Conservation (phyloP, 1,140 invertebrate genomes). For the Macrocentrus cingulum region DNA sequence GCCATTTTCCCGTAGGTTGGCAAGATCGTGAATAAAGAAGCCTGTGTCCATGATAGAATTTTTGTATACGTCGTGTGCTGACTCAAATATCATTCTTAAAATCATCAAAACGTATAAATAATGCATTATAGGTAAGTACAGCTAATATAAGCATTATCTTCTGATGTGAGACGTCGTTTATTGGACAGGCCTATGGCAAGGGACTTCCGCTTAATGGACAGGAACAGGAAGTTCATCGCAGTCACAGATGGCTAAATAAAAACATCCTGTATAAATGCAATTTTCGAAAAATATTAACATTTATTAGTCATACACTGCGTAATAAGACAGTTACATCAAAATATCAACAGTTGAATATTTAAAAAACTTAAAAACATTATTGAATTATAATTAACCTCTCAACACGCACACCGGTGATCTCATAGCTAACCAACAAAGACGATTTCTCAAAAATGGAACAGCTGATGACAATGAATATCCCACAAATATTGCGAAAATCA, state of each 20-base stretch:
- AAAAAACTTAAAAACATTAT: too few species aligned
- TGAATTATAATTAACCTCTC: too few species aligned
- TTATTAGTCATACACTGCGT: background rate
- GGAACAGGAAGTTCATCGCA: slow-evolving; percentile 59
- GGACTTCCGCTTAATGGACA: slow-evolving; percentile 59
- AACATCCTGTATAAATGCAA: slow-evolving; percentile 54
- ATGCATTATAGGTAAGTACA: slow-evolving; percentile 47
- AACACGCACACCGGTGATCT: background rate
- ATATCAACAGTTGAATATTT: background rate
- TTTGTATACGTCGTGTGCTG: slow-evolving; percentile 25
- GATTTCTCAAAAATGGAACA: background rate
- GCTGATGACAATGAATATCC: background rate
- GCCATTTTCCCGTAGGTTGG: slow-evolving; percentile 49
- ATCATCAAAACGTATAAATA: slow-evolving; percentile 36
- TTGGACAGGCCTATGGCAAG: slow-evolving; percentile 50
- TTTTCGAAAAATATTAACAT: slow-evolving; percentile 35
- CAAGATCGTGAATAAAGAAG: slow-evolving; percentile 42
- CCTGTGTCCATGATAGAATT: slow-evolving; percentile 31
- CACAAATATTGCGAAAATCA: background rate
- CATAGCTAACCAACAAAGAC: too few species aligned
- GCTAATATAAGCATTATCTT: slow-evolving; percentile 18
- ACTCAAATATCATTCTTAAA: slow-evolving; percentile 27
- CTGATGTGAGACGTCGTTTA: slow-evolving; percentile 29
- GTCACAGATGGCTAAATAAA: slow-evolving; percentile 50
- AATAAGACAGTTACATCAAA: background rate